These are phyloP conservation scores for Clepsis dumicolana DNA, from an alignment of 2,888 invertebrate species.

Conservation along the genomic window DNA sequence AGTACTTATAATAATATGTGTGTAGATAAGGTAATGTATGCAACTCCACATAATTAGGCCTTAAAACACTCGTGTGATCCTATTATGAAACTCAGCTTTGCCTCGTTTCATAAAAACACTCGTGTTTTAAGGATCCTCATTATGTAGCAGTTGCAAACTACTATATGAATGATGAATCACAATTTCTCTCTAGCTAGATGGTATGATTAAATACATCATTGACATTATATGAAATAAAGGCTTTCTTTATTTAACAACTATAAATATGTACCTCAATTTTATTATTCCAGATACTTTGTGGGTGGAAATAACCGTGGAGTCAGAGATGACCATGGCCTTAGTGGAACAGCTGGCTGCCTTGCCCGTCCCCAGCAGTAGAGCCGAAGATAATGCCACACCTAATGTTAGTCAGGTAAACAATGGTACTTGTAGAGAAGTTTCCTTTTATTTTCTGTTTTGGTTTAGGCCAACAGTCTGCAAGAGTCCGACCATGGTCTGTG, in stretches of 20 bases:
- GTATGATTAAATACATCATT: slow-evolving; percentile 4
- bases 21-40: too few species aligned
- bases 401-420: slow-evolving; percentile 40
- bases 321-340: slow-evolving; percentile 92
- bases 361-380: slow-evolving; percentile 77
- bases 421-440: too few species aligned
- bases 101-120: too few species aligned
- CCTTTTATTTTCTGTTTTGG: neutral
- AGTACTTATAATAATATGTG: too few species aligned
- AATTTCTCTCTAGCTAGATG: neutral
- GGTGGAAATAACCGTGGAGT: slow-evolving; percentile 93
- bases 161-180: neutral
- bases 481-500: too few species aligned
- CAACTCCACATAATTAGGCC: too few species aligned
- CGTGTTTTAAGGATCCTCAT: too few species aligned
- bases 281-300: slow-evolving; percentile 90
- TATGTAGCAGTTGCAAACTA: too few species aligned
- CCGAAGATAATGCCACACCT: slow-evolving; percentile 60
- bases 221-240: neutral
- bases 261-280: neutral
- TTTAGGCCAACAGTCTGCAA: too few species aligned
- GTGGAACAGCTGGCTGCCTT: slow-evolving; percentile 90
- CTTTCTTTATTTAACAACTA: neutral
- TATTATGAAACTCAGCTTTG: too few species aligned
- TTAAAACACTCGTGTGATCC: too few species aligned